Base-by-base conservation (phyloP, 2,797 vertebrate genomes). In the Choloepus didactylus region DNA sequence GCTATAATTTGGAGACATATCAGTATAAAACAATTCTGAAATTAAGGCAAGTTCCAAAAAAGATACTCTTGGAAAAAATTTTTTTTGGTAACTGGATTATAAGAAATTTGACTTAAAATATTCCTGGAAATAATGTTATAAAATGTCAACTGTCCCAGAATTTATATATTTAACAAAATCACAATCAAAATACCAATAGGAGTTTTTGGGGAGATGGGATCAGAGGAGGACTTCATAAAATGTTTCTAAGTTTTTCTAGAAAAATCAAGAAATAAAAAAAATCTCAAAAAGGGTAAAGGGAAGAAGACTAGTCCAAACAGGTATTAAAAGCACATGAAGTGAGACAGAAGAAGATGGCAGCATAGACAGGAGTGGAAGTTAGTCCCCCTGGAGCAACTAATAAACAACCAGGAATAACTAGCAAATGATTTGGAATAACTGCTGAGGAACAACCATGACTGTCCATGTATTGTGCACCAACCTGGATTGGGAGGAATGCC, bases 161-260 rank as follows among this genome's bases (percentile, higher is more conserved):
- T 81, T 25, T 89, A 66, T 67, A 93, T 51, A 81, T 83, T 94
- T 64, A 95, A 82, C 9, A 85, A 75, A 62, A 60, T 6, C 25
- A 9, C 29, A 27, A 54, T 80, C 35, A 72, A 89, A 94, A 79
- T 56, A 77, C 9, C 51, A 89, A 15, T 31, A 64, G 60, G 31
- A 64, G 67, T 80, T 49, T 75, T 59, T 5, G n/a, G 35, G 35
- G 35, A 2, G 7, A 3, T 25, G 7, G n/a, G 44, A 87, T 93
- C 27, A 59, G 49, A 94, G 64, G 9, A 89, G 54, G 19, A 60
- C 6, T 25, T 84, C 18, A 66, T 70, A 85, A 94, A 84, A 75
- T 70, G 49, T 59, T 79, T 91, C 21, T 88, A 38, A 69, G 56
- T 69, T 94, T 82, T 64, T 29, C 35, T 70, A 46, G 49, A 46